Percentiles rank a stretch among this genome's conserved stretches.
phyloP scores from a whole-genome alignment of 1,140 invertebrate genomes.

The Helicoverpa zea region DNA sequence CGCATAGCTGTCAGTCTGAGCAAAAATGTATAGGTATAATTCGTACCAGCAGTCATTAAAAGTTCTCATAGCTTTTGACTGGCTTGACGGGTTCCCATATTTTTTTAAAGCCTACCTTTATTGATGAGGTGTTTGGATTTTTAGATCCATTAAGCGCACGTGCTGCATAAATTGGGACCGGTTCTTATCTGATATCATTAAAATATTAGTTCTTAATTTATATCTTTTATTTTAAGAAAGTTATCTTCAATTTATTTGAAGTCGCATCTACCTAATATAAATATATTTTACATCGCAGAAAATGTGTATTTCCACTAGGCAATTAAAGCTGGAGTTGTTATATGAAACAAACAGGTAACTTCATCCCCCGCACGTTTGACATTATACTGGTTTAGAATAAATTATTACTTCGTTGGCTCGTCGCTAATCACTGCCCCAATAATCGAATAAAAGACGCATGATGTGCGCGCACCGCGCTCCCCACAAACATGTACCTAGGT shows the following conservation, averaged over 20 bases:
- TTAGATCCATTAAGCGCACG: neutral
- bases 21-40: neutral
- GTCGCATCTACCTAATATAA: neutral
- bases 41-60: no score
- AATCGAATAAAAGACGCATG: constrained; percentile 78
- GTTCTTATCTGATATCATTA: constrained; percentile 23
- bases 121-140: no score
- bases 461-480: constrained; percentile 47
- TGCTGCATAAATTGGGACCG: neutral
- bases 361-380: neutral
- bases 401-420: constrained; percentile 38
- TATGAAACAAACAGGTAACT: neutral
- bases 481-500: neutral
- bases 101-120: no score
- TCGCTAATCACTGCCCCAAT: constrained; percentile 63
- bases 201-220: constrained; percentile 11
- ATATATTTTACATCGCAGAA: constrained; percentile 3
- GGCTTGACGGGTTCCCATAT: no score
- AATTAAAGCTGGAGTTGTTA: constrained; percentile 10
- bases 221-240: neutral
- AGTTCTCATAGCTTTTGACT: no score
- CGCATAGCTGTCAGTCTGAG: neutral
- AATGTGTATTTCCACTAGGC: neutral
- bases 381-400: constrained; percentile 42
- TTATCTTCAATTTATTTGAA: neutral